Evolutionary conservation across 2,113 vertebrate genomes (phyloP).

Genomic region (Paradisaea rubra): DNA sequence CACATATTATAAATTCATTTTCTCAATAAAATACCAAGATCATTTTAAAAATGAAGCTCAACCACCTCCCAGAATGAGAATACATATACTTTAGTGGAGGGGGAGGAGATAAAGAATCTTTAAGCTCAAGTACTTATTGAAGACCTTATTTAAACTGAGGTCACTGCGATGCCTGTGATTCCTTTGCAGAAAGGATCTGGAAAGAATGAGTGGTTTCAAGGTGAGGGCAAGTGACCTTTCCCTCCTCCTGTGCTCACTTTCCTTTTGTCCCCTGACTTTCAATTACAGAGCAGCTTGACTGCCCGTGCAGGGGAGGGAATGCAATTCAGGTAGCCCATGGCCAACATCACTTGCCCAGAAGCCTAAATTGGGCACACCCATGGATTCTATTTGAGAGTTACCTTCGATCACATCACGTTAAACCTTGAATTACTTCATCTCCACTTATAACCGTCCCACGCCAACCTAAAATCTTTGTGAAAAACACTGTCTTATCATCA

Average conservation of each 20-base stretch:
- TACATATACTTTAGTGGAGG: not conserved
- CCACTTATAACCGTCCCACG: rapidly evolving
- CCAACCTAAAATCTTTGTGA: not conserved
- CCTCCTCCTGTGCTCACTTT: not conserved
- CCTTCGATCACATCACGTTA: not conserved
- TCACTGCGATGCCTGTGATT: not conserved
- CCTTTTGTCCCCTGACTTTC: not conserved
- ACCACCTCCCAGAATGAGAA: not conserved
- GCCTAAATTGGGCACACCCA: not conserved
- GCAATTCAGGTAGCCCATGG: rapidly evolving
- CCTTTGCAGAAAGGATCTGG: not conserved
- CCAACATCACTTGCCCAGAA: not conserved
- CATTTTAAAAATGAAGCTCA: not conserved
- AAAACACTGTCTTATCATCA: not conserved
- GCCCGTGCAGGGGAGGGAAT: not conserved
- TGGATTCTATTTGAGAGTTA: not conserved
- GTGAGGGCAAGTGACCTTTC: not conserved
- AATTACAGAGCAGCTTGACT: not conserved
- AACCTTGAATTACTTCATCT: not conserved
- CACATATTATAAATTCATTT: not conserved
- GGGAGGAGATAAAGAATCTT: not conserved
- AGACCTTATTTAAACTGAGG: not conserved
- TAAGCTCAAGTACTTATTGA: not conserved
- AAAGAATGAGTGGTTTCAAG: not conserved
- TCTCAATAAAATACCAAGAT: not conserved